A percentile compares a stretch with the other conserved stretches of the same genome.
Evolutionary conservation across 2,888 invertebrate genomes (phyloP).

Genomic region (Drosophila heteroneura): DNA sequence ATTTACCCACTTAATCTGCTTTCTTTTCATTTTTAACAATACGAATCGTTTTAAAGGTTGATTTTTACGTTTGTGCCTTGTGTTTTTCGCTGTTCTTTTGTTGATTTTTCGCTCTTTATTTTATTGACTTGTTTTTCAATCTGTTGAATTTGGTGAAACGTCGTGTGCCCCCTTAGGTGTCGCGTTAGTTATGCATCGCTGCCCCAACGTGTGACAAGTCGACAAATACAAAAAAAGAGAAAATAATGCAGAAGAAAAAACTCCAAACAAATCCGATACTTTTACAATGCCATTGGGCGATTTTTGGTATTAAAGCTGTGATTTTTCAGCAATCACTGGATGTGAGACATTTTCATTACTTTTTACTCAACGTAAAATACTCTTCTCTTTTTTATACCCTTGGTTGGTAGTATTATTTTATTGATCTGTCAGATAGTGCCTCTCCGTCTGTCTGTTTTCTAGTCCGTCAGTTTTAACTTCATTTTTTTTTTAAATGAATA

Average conservation of each 20-base stretch:
- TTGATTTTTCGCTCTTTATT: constrained; percentile 19
- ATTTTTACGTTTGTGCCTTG: constrained; percentile 4
- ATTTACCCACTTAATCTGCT: not conserved
- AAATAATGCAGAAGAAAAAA: not conserved
- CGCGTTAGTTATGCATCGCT: constrained; percentile 52
- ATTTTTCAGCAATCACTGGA: constrained; percentile 3
- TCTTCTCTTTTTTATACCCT: not conserved
- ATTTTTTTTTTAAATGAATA: not conserved
- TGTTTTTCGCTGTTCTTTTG: not conserved
- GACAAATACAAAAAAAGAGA: constrained; percentile 6
- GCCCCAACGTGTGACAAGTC: constrained; percentile 28
- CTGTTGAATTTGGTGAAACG: constrained; percentile 45
- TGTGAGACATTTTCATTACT: not conserved
- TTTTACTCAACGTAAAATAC: constrained; percentile 17
- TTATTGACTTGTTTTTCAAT: constrained; percentile 50
- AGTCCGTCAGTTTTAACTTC: not conserved
- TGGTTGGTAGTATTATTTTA: not conserved
- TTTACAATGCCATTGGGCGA: constrained; percentile 10
- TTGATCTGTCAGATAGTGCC: not conserved
- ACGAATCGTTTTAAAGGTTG: not conserved
- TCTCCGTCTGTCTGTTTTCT: not conserved
- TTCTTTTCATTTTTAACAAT: not conserved
- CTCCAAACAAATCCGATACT: constrained; percentile 9
- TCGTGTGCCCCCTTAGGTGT: constrained; percentile 36
- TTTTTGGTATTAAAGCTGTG: constrained; percentile 30